Evolutionary conservation across 1,140 invertebrate species (phyloP), one percentile per base, ranked within the genome.

Genomic region (Propsilocerus akamusi): DNA sequence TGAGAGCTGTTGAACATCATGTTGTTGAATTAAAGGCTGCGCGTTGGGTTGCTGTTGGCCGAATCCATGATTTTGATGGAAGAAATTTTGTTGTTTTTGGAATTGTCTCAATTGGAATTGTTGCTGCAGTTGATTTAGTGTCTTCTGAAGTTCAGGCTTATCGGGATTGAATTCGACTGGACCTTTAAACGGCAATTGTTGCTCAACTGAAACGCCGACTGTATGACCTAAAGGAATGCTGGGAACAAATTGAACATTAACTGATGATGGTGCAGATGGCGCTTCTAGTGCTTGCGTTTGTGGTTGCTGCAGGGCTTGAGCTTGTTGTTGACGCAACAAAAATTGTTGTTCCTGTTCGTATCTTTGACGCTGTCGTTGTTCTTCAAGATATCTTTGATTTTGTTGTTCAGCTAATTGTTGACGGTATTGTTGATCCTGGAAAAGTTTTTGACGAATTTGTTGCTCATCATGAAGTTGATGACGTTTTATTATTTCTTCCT

Each of bases 401-500:
- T 57, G 26, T 53, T 60, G 52, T 59, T 64, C 53, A 59, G 60
- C 51, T 49, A 57, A 24, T 51, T 58, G 55, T 25, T 66, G 63
- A 51, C 69, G 59, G n/a, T n/a, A n/a, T 56, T 62, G 55, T 61
- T 53, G 65, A 53, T 49, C 62, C 59, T 66, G 69, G 69, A 51
- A 69, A 68, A n/a, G n/a, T 51, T 76, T 72, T 20, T 73, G 66
- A 46, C 74, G 63, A 51, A 69, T 66, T 46, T 64, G 58, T n/a
- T 69, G 69, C 49, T 73, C 67, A 49, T 74, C 70, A 47, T 72
- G 71, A 2, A 74, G 57, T 51, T 78, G 72, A 56, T 78, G 73
- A 54, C 77, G 72, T 53, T 75, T 61, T 10, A 82, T 64, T 49
- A 80, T 67, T 53, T 82, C 75, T 32, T 81, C 75, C 55, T 82